Base-by-base conservation (phyloP, 2,888 invertebrate genomes). In the Caenorhabditis panamensis region DNA sequence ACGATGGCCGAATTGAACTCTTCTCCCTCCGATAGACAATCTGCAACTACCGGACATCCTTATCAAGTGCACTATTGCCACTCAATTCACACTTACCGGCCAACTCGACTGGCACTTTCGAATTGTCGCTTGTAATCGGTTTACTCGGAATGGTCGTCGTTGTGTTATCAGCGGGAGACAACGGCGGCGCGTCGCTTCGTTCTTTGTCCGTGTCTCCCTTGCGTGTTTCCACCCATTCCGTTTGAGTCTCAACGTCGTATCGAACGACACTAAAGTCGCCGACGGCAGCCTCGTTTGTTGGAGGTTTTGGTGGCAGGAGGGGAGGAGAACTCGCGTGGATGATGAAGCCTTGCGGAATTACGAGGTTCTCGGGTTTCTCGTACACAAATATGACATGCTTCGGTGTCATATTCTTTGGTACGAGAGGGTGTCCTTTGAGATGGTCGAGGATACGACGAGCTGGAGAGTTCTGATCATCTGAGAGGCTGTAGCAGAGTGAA, bases 211-310 rank as follows among this genome's bases (percentile, higher is more conserved):
- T 31, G 9, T 69, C 61, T 51, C n/a, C n/a, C n/a, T 41, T 51
- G 49, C 47, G 24, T 22, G 24, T 1, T 26, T 63, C 64, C 24
- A 20, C 18, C 64, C 59, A 59, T 51, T 75, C 75, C 1, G 75
- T 75, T 61, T 75, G 75, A 16, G 75, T 66, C 26, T 75, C 66
- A 16, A 31, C 36, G 53, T 75, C 41, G 51, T 66, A 53, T 1
- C 75, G 75, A 61, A 75, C 75, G 51, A 75, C 66, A 22, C 56
- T 63, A n/a, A 11, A 58, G 20, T 73, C 64, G 3, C 73, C 73
- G 22, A 72, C 64, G 1, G 49, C 63, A 1, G 41, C 59, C 2
- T 73, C 53, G 16, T 9, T 36, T 28, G 44, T 31, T 22, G 4
- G 58, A 11, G 28, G 16, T 36, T 18, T 56, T 8, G 31, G 31